Evolutionary conservation across 2,888 invertebrate genomes (phyloP).

Genomic region (Trichacis sp.): DNA sequence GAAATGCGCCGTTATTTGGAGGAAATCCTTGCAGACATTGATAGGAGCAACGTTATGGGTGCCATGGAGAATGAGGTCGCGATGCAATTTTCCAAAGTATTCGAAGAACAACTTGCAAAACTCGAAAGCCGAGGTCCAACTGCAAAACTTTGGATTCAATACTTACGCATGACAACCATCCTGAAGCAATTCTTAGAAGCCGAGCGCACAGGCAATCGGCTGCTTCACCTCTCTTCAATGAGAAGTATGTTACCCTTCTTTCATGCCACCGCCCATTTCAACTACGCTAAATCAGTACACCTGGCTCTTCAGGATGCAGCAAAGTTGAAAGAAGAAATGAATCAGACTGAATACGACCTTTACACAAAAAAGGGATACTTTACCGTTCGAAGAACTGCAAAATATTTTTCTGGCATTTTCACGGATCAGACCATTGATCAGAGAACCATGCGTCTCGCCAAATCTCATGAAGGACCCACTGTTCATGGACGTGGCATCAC

Average conservation of each 20-base stretch:
- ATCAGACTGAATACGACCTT: conserved; percentile 15
- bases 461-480: conserved; percentile 51
- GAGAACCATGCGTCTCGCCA: conserved; percentile 52
- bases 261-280: conserved; percentile 61
- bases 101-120: neutral
- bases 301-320: conserved; percentile 64
- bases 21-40: neutral
- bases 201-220: conserved; percentile 45
- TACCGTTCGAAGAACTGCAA: conserved; percentile 48
- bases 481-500: conserved; percentile 43
- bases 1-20: neutral
- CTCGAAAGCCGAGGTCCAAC: conserved; percentile 12
- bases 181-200: conserved; percentile 44
- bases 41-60: neutral
- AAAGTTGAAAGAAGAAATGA: conserved; percentile 40
- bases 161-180: conserved; percentile 32
- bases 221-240: conserved; percentile 38
- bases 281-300: conserved; percentile 57
- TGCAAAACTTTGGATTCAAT: conserved; percentile 36
- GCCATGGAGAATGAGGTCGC: neutral
- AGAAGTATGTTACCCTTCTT: conserved; percentile 58
- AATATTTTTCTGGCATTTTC: conserved; percentile 48
- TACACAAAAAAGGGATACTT: conserved; percentile 47
- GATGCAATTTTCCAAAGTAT: neutral
- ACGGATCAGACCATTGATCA: conserved; percentile 59